Evolutionary conservation across 2,888 invertebrate genomes (phyloP).

Genomic region (Cosmopolites sordidus): DNA sequence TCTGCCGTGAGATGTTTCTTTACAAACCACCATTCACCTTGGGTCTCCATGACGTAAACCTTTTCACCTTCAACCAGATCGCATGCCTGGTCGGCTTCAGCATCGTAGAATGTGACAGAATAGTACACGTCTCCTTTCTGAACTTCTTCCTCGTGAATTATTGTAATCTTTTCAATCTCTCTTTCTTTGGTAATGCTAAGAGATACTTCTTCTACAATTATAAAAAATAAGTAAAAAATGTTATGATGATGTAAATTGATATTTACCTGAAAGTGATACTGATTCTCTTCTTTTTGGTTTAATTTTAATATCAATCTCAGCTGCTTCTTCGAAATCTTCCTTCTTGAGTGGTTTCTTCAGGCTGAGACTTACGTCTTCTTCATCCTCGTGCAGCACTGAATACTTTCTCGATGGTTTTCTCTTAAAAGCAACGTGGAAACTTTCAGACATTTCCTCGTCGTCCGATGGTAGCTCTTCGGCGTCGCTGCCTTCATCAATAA

Average conservation of each 20-base stretch:
- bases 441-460: conserved; percentile 55
- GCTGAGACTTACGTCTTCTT: conserved; percentile 56
- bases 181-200: conserved; percentile 50
- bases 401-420: conserved; percentile 52
- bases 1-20: conserved; percentile 85
- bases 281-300: conserved; percentile 67
- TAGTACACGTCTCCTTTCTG: conserved; percentile 74
- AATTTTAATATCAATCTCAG: conserved; percentile 62
- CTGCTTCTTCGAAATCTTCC: conserved; percentile 60
- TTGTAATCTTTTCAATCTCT: conserved; percentile 42
- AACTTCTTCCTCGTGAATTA: conserved; percentile 47
- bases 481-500: conserved; percentile 60
- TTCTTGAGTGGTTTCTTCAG: conserved; percentile 48
- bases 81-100: conserved; percentile 83
- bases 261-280: conserved; percentile 56
- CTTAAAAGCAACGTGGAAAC: conserved; percentile 50
- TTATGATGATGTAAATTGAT: background rate
- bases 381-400: conserved; percentile 59
- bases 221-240: conserved; percentile 1
- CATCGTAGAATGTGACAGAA: conserved; percentile 79
- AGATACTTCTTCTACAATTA: conserved; percentile 46
- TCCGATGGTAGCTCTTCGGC: conserved; percentile 54
- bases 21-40: conserved; percentile 92
- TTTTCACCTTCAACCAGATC: conserved; percentile 87
- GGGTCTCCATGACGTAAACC: conserved; percentile 75